phyloP scores from a whole-genome alignment of 2,797 vertebrate species.

The Sebastes trivittatus region DNA sequence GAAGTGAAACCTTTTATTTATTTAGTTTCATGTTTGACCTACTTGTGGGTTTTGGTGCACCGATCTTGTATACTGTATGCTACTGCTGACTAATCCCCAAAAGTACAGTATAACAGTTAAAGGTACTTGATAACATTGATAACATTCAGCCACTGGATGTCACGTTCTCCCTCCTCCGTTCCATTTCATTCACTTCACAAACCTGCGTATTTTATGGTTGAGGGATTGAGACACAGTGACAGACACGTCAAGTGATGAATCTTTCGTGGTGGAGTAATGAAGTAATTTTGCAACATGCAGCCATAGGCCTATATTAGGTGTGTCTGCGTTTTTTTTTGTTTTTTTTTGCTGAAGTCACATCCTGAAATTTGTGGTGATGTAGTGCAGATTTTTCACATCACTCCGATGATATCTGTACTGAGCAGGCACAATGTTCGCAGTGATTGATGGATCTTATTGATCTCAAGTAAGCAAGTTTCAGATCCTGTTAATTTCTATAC shows the following conservation, averaged over 20 bases:
- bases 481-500: constrained; percentile 16
- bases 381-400: neutral
- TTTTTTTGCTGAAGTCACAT: neutral
- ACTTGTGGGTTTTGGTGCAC: neutral
- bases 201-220: neutral
- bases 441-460: neutral
- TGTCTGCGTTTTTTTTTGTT: too few relatives aligned
- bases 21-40: neutral
- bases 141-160: too few relatives aligned
- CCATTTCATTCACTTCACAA: neutral
- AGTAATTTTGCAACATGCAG: too few relatives aligned
- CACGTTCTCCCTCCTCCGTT: neutral
- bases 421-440: neutral
- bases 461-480: constrained; percentile 21
- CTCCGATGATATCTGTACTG: neutral
- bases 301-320: too few relatives aligned
- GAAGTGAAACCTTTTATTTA: neutral
- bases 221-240: neutral
- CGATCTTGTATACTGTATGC: constrained; percentile 1
- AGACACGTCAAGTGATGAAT: neutral
- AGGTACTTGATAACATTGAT: neutral
- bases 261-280: too few relatives aligned
- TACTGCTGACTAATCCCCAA: constrained; percentile 35
- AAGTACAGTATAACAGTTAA: neutral
- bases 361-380: neutral